Conservation (phyloP, 2,888 invertebrate genomes). For the Himalopsyche kuldschensis region DNA sequence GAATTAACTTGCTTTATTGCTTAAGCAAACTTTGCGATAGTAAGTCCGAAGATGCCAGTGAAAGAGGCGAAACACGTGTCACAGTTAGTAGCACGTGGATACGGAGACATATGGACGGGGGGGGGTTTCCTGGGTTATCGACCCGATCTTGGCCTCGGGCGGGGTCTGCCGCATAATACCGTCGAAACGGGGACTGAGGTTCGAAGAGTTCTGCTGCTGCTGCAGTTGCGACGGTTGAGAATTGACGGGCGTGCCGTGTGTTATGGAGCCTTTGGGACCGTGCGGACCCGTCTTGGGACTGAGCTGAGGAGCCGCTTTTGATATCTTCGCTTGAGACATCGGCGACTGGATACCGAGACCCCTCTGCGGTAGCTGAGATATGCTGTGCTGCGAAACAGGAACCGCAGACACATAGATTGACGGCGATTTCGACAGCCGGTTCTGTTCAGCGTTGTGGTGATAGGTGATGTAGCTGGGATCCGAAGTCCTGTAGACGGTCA, state of each 20-base stretch:
- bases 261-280: constrained; percentile 75
- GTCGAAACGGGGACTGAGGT: constrained; percentile 59
- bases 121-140: constrained; percentile 90
- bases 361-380: constrained; percentile 42
- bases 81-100: constrained; percentile 53
- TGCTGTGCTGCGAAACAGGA: constrained; percentile 45
- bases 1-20: no score
- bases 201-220: constrained; percentile 45
- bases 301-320: constrained; percentile 50
- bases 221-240: constrained; percentile 44
- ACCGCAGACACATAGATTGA: constrained; percentile 54
- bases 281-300: constrained; percentile 50
- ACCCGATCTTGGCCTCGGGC: constrained; percentile 70
- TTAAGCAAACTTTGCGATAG: no score
- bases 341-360: constrained; percentile 45
- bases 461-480: constrained; percentile 40
- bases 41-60: no score
- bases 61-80: no score
- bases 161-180: constrained; percentile 62
- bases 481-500: constrained; percentile 33
- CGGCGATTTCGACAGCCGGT: constrained; percentile 45
- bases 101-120: constrained; percentile 74
- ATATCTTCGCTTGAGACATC: constrained; percentile 52
- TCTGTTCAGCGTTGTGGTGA: constrained; percentile 43
- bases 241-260: constrained; percentile 80